These are phyloP conservation scores for Drosophila takahashii DNA, from an alignment of 1,140 invertebrate species.

Conservation along the genomic window DNA sequence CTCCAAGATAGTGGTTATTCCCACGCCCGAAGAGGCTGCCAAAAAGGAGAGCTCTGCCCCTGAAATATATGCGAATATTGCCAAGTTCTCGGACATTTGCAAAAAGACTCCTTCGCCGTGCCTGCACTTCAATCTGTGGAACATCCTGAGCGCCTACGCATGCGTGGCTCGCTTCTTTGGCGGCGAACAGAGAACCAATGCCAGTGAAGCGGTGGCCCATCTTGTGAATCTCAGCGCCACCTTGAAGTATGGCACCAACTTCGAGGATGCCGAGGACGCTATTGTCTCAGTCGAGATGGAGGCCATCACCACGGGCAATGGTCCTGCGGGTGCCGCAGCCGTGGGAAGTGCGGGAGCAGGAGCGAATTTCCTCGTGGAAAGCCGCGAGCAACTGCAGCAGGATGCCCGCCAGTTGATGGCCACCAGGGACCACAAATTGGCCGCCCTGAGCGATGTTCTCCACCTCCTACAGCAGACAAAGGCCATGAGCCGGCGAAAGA, in stretches of 20 bases:
- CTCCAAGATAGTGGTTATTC: constrained; percentile 86
- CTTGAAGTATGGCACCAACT: constrained; percentile 87
- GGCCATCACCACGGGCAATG: constrained; percentile 72
- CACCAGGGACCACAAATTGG: constrained; percentile 52
- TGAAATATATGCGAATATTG: constrained; percentile 80
- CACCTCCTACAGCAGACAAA: constrained; percentile 85
- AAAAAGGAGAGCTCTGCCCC: constrained; percentile 28
- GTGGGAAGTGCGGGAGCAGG: constrained; percentile 37
- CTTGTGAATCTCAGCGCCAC: constrained; percentile 87
- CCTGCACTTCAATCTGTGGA: constrained; percentile 89
- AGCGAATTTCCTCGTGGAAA: constrained; percentile 52
- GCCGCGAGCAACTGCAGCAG: constrained; percentile 57
- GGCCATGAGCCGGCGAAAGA: constrained; percentile 59
- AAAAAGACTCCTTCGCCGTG: constrained; percentile 87
- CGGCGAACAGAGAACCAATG: constrained; percentile 88
- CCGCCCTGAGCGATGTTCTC: constrained; percentile 88
- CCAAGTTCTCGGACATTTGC: constrained; percentile 85
- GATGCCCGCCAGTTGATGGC: constrained; percentile 72
- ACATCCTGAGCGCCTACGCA: constrained; percentile 89
- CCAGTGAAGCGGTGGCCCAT: constrained; percentile 86
- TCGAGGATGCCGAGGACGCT: constrained; percentile 87
- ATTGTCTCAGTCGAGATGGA: constrained; percentile 87
- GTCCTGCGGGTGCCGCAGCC: constrained; percentile 44
- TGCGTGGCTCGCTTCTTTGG: constrained; percentile 89
- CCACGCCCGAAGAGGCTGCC: constrained; percentile 43